Evolutionary conservation across 92 coral and sea anemone genomes (phyloP).

Genomic region (Diadumene lineata): DNA sequence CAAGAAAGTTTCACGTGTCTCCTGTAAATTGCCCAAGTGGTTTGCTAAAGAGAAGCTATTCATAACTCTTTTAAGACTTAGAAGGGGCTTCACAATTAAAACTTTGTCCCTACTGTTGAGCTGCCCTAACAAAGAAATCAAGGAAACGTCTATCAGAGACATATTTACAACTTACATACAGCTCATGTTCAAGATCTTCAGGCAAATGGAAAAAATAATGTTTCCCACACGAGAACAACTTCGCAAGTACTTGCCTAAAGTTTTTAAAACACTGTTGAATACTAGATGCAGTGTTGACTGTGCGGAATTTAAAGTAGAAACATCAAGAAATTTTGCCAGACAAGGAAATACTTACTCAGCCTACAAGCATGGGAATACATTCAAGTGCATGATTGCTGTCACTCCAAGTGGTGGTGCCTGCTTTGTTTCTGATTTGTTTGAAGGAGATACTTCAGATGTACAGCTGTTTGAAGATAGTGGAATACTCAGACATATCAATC

Average conservation of each 20-base stretch:
- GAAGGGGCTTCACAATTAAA: conserved; percentile 19
- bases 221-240: neutral
- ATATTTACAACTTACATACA: conserved; percentile 49
- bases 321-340: conserved; percentile 25
- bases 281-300: neutral
- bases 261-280: neutral
- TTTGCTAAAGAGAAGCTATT: conserved; percentile 33
- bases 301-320: neutral
- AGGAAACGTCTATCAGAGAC: conserved; percentile 40
- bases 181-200: conserved; percentile 40
- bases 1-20: neutral
- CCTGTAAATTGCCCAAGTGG: conserved; percentile 5
- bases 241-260: neutral
- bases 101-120: conserved; percentile 23
- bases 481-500: conserved; percentile 24
- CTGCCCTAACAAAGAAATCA: conserved; percentile 39
- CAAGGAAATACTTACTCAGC: conserved; percentile 30
- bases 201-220: conserved; percentile 10
- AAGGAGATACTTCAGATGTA: conserved; percentile 33
- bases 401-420: conserved; percentile 49
- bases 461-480: conserved; percentile 36
- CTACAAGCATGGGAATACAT: conserved; percentile 33
- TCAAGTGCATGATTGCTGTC: conserved; percentile 33
- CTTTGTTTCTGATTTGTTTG: conserved; percentile 43
- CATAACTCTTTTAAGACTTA: conserved; percentile 14